Evolutionary conservation across 2,888 invertebrate species (phyloP).

Genomic region (Agrenia bidenticulata): DNA sequence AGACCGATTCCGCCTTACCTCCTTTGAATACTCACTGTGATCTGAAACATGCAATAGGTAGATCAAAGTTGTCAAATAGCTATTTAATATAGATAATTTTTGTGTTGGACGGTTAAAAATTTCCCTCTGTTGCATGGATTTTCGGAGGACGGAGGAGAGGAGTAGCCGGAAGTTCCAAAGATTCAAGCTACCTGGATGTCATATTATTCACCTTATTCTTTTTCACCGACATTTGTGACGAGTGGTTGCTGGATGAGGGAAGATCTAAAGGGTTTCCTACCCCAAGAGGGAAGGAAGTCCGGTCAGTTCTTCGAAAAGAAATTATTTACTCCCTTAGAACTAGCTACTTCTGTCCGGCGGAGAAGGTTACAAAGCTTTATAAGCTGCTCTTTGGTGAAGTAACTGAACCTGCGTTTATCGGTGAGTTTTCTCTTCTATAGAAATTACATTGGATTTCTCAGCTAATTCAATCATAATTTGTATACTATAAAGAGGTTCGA

Average conservation of each 20-base stretch:
- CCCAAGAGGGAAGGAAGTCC: neutral
- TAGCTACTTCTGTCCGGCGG: slow-evolving; percentile 33
- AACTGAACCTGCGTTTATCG: too few species aligned
- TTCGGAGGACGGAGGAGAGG: slow-evolving; percentile 30
- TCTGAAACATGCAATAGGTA: slow-evolving; percentile 37
- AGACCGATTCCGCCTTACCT: neutral
- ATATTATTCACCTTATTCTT: slow-evolving; percentile 39
- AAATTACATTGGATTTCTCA: too few species aligned
- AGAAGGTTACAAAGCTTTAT: slow-evolving; percentile 6
- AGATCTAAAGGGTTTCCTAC: slow-evolving; percentile 6
- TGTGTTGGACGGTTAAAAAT: too few species aligned
- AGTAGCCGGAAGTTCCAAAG: slow-evolving; percentile 20
- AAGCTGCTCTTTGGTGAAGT: neutral
- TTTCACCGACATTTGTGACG: slow-evolving; percentile 34
- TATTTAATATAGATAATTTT: too few species aligned
- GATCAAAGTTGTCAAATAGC: neutral
- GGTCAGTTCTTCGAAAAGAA: slow-evolving; percentile 27
- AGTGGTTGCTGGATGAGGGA: slow-evolving; percentile 14
- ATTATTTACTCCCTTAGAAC: slow-evolving; percentile 40
- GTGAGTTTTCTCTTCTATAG: too few species aligned
- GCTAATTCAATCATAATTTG: too few species aligned
- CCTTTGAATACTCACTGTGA: slow-evolving; percentile 24
- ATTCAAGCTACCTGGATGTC: slow-evolving; percentile 25
- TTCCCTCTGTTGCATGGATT: too few species aligned
- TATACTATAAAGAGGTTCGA: slow-evolving; percentile 11